Base-by-base conservation (phyloP, 2,888 invertebrate species). In the Candidula unifasciata region DNA sequence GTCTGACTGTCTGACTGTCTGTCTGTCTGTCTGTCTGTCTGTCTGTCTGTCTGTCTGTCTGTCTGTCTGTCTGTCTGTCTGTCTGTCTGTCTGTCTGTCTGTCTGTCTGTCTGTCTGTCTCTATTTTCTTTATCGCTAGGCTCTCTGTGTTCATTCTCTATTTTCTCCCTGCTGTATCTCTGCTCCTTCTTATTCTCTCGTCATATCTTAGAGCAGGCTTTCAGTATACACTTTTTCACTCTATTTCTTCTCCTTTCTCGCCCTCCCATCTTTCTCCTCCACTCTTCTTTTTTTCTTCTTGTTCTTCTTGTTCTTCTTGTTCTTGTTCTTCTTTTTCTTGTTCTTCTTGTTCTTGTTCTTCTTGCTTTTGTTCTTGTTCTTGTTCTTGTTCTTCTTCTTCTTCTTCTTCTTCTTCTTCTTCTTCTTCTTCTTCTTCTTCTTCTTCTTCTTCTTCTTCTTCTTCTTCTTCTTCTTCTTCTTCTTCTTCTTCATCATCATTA, bases 1-100 rank as follows among this genome's bases (percentile, higher is more conserved):
- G 57, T 54, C 68, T 66, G 77, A 66, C 54, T 37, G 33, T 83
- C 66, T 35, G 54, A n/a, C 54, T 54, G 54, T 54, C 54, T 54
- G 54, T 54, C 54, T 37, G 21, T 18, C 64, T 64, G 21, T 64
- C 64, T 64, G 21, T 64, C 64, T 64, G 21, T 64, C 64, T 64
- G 64, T 64, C 64, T 64, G n/a, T 64, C 64, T 64, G 21, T 64
- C 64, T 64, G 21, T 64, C 64, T 64, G 21, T 64, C 64, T 64
- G 64, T 64, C 64, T 64, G 21, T 64, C 64, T n/a, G n/a, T n/a
- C 13, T n/a, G 21, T n/a, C 64, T n/a, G n/a, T n/a, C 64, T 64
- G 13, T 64, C 64, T 54, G 13, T 54, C 54, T 54, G 54, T 54
- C 54, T 54, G 54, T 54, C 54, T 54, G 54, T 54, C 54, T 54